Percentiles rank a stretch among this genome's conserved stretches.
These are phyloP conservation scores for Anoura caudifer DNA, from an alignment of 2,113 vertebrate genomes.

Conservation along the genomic window DNA sequence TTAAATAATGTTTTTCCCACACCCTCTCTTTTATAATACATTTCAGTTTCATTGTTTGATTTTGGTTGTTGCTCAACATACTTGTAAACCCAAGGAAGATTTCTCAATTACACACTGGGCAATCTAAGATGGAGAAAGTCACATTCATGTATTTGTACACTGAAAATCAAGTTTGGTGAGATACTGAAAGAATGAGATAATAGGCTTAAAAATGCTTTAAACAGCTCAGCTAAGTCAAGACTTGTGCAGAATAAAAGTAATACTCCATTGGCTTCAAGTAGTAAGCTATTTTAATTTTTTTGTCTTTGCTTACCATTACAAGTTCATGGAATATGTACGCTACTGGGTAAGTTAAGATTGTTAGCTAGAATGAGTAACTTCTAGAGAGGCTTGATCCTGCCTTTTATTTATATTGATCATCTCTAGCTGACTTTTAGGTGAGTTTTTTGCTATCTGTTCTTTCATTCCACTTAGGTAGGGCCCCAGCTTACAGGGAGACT, in stretches of 20 bases:
- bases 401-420: neutral
- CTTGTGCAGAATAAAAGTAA: slow-evolving; percentile 48
- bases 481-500: neutral
- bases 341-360: neutral
- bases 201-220: slow-evolving; percentile 20
- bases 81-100: slow-evolving; percentile 5
- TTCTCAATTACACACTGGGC: slow-evolving; percentile 34
- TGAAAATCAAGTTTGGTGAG: slow-evolving; percentile 75
- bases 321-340: neutral
- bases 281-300: neutral
- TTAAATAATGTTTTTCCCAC: neutral
- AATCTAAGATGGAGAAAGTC: slow-evolving; percentile 28
- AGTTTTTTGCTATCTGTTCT: neutral
- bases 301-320: neutral
- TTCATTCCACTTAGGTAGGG: neutral
- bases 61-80: slow-evolving; percentile 43
- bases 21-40: neutral
- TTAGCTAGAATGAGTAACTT: neutral
- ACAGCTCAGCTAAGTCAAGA: slow-evolving; percentile 51
- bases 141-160: neutral
- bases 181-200: slow-evolving; percentile 66
- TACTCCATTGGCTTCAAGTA: neutral
- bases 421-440: neutral
- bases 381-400: neutral
- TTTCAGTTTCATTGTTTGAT: slow-evolving; percentile 51